phyloP scores from a whole-genome alignment of 37 sponge, comb jelly and placozoan genomes.

The Tethya wilhelma region DNA sequence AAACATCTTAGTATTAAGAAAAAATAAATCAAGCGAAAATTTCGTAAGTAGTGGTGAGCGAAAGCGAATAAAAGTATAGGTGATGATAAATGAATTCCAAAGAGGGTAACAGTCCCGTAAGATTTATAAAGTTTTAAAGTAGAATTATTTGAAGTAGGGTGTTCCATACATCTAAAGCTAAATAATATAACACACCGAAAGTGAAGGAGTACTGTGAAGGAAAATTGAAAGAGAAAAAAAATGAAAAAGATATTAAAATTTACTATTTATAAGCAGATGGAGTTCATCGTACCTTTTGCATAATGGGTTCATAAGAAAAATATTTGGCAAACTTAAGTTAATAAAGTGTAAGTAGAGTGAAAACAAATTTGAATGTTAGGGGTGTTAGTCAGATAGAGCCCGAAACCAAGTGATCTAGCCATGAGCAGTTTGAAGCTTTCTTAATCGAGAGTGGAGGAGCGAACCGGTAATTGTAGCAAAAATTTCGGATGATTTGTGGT shows the following conservation, averaged over 20 bases:
- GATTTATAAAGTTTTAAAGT: slow-evolving; percentile 13
- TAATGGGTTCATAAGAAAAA: slow-evolving; percentile 81
- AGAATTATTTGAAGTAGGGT: slow-evolving; percentile 83
- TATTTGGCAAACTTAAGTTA: slow-evolving; percentile 82
- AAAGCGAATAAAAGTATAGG: slow-evolving; percentile 42
- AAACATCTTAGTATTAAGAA: slow-evolving; percentile 83
- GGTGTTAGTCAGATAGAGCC: slow-evolving; percentile 73
- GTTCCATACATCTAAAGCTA: slow-evolving; percentile 73
- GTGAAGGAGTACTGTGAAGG: slow-evolving; percentile 84
- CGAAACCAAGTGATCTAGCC: slow-evolving; percentile 87
- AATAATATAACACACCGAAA: slow-evolving; percentile 73
- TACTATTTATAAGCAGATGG: slow-evolving; percentile 69
- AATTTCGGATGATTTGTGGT: slow-evolving; percentile 87
- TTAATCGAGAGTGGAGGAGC: slow-evolving; percentile 62
- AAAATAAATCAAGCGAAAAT: slow-evolving; percentile 77
- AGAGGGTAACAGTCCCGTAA: slow-evolving; percentile 80
- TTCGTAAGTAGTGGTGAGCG: slow-evolving; percentile 83
- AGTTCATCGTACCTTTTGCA: slow-evolving; percentile 85
- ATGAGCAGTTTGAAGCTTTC: slow-evolving; percentile 74
- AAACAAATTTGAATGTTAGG: slow-evolving; percentile 62
- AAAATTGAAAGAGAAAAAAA: slow-evolving; percentile 82
- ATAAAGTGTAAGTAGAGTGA: slow-evolving; percentile 78
- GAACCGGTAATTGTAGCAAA: slow-evolving; percentile 94
- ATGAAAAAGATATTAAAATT: slow-evolving; percentile 79
- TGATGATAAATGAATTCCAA: slow-evolving; percentile 34